Percentiles rank a stretch among this genome's conserved stretches.
These are phyloP conservation scores for Tragelaphus oryx DNA, from an alignment of 2,797 vertebrate genomes.

Conservation along the genomic window DNA sequence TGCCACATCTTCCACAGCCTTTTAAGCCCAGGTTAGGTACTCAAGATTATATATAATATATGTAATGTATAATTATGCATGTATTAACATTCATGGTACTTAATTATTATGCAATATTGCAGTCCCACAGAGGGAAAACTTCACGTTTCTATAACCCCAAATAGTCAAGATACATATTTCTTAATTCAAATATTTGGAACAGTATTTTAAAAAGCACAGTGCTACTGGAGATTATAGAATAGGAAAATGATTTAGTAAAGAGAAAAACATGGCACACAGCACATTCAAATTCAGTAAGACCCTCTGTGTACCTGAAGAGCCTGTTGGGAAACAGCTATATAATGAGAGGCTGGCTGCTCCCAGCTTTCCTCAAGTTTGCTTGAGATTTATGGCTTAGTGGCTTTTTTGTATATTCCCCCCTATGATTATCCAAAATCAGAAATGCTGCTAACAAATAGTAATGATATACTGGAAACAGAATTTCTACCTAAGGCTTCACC, in stretches of 20 bases:
- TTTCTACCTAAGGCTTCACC: conserved; percentile 32
- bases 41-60: not conserved
- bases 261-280: not conserved
- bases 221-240: not conserved
- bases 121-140: not conserved
- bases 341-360: not conserved
- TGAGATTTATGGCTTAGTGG: not conserved
- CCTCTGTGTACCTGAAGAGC: not conserved
- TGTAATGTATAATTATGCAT: not conserved
- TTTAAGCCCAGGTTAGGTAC: not conserved
- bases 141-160: not conserved
- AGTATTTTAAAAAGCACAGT: not conserved
- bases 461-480: not conserved
- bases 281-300: not conserved
- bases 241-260: not conserved
- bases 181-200: not conserved
- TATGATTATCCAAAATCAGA: conserved; percentile 46
- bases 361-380: not conserved
- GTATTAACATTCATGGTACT: not conserved
- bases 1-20: not conserved
- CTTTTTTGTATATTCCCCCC: not conserved
- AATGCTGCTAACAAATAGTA: conserved; percentile 44
- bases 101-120: not conserved
- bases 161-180: not conserved
- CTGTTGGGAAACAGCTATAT: not conserved